These are phyloP conservation scores for Ophthalmolycus amberensis DNA, from an alignment of 2,113 vertebrate genomes.

Conservation along the genomic window DNA sequence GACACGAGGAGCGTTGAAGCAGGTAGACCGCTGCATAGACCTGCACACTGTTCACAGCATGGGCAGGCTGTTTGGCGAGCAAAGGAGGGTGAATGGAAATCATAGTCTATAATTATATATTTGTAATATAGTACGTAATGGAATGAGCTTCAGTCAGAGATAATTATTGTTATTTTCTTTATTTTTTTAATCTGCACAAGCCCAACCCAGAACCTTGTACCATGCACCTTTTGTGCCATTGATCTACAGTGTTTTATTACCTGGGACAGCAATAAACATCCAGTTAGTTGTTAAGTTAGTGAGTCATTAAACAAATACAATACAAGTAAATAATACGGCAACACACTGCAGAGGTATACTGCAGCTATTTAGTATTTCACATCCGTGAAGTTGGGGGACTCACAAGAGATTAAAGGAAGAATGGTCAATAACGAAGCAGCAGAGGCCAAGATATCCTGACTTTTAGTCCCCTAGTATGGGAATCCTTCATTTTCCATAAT, in stretches of 20 bases:
- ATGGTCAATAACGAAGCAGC: background rate
- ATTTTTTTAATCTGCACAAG: background rate
- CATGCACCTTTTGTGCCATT: background rate
- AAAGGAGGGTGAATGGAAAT: background rate
- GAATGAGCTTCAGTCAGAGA: background rate
- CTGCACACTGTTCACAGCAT: background rate
- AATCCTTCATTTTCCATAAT: background rate
- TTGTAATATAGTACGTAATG: background rate
- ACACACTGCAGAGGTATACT: background rate
- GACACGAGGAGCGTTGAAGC: conserved; percentile 56
- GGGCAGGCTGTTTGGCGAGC: conserved; percentile 2
- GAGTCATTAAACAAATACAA: background rate
- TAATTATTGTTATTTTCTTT: background rate
- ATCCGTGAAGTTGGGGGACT: background rate
- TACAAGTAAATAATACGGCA: background rate
- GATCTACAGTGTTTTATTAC: background rate
- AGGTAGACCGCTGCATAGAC: conserved; percentile 72
- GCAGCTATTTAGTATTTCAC: background rate
- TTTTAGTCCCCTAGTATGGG: background rate
- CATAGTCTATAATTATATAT: background rate
- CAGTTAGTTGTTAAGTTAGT: background rate
- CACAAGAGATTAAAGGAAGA: background rate
- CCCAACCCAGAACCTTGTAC: background rate
- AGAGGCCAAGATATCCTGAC: background rate
- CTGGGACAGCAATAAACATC: background rate